These are phyloP conservation scores for Phenganax stokvisi DNA, from an alignment of 92 coral and sea anemone genomes.

Conservation along the genomic window DNA sequence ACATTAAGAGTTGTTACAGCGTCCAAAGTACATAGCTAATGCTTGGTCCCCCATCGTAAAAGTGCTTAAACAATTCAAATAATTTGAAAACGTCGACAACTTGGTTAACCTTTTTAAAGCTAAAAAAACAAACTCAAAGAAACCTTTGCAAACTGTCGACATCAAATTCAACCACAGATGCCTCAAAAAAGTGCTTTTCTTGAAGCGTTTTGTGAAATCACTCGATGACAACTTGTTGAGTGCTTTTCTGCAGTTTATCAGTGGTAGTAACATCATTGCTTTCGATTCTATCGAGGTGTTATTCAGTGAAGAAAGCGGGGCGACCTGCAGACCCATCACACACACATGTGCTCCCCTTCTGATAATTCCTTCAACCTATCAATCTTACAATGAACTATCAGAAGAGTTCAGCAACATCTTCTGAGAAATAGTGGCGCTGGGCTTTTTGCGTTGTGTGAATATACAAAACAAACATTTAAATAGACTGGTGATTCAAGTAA, in stretches of 20 bases:
- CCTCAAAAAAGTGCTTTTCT: constrained; percentile 30
- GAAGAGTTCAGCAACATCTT: constrained; percentile 28
- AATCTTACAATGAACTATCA: constrained; percentile 22
- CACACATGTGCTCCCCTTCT: constrained; percentile 36
- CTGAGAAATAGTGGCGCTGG: constrained; percentile 14
- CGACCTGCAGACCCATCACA: constrained; percentile 15
- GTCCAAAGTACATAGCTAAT: constrained; percentile 49
- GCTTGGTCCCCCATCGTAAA: constrained; percentile 46
- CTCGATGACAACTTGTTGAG: constrained; percentile 28
- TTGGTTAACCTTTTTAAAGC: constrained; percentile 30
- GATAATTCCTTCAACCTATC: constrained; percentile 33
- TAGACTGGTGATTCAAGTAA: no score
- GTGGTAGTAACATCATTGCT: constrained; percentile 28
- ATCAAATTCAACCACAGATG: constrained; percentile 22
- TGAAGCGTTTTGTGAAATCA: constrained; percentile 43
- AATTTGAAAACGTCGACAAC: constrained; percentile 38
- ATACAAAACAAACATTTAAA: no score
- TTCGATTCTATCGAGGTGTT: constrained; percentile 14
- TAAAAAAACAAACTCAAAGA: constrained; percentile 40
- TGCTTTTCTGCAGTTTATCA: constrained; percentile 33
- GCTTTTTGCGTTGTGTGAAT: constrained; percentile 13
- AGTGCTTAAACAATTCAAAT: constrained; percentile 11
- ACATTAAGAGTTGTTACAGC: constrained; percentile 50
- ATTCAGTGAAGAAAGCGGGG: constrained; percentile 14
- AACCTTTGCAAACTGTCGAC: constrained; percentile 40